A percentile compares a stretch with the other conserved stretches of the same genome.
phyloP scores from a whole-genome alignment of 2,113 vertebrate genomes.

The Neolamprologus variostigma region DNA sequence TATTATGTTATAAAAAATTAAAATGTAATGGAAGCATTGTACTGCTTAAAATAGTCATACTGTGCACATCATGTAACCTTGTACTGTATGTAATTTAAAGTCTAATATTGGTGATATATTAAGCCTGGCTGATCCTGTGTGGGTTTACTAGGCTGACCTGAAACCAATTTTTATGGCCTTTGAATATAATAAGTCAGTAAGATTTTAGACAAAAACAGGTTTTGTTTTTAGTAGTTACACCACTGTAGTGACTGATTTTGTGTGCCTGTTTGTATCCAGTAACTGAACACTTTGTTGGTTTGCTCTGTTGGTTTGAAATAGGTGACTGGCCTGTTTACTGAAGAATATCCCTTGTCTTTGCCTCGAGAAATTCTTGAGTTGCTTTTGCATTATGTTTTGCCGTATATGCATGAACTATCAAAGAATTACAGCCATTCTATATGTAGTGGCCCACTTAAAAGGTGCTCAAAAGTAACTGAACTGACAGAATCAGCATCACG shows the following conservation, averaged over 20 bases:
- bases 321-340: not conserved
- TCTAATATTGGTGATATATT: not conserved
- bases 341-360: not conserved
- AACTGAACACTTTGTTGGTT: not conserved
- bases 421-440: not conserved
- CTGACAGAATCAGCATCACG: not conserved
- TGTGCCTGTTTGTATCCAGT: not conserved
- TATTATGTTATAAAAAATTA: not conserved
- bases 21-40: not conserved
- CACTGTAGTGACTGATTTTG: not conserved
- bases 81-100: not conserved
- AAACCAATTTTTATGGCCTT: not conserved
- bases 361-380: not conserved
- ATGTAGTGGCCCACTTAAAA: not conserved
- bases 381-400: not conserved
- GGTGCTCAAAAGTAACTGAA: not conserved
- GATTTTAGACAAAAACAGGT: not conserved
- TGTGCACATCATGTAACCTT: not conserved
- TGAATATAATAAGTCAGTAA: not conserved
- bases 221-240: not conserved
- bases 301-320: not conserved
- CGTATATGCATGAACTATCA: rapidly evolving
- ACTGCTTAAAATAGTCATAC: not conserved
- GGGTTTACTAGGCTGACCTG: not conserved
- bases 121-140: not conserved